A percentile compares a stretch with the other conserved stretches of the same genome.
Conservation (phyloP, 2,113 vertebrate species). For the Lipophrys pholis region DNA sequence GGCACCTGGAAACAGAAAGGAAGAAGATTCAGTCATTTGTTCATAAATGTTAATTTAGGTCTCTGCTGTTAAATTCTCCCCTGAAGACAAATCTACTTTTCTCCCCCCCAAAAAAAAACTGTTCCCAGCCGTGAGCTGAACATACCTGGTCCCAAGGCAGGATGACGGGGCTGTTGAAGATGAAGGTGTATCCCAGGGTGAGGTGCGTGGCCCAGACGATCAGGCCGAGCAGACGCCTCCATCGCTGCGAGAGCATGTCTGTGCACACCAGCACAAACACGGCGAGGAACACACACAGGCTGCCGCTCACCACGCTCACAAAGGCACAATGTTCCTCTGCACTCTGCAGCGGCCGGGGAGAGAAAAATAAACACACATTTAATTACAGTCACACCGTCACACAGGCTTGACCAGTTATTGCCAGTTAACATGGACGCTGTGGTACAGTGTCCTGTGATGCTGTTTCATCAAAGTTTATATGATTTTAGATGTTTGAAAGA, state of each 20-base stretch:
- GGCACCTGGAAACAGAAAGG: conserved; percentile 86
- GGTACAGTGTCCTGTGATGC: not conserved
- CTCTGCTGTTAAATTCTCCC: too few species aligned
- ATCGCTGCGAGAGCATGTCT: conserved; percentile 86
- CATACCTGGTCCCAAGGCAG: conserved; percentile 92
- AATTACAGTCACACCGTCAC: conserved; percentile 13
- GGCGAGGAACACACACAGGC: conserved; percentile 86
- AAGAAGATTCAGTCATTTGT: not conserved
- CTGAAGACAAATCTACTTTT: not conserved
- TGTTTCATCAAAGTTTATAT: not conserved
- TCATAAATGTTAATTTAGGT: too few species aligned
- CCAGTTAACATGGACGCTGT: not conserved
- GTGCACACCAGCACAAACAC: conserved; percentile 89
- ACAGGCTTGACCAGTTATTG: not conserved
- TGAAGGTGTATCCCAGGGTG: conserved; percentile 88
- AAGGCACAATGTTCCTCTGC: conserved; percentile 77
- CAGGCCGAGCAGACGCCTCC: conserved; percentile 86
- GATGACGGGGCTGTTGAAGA: conserved; percentile 75
- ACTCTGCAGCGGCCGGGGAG: conserved; percentile 60
- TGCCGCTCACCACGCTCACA: conserved; percentile 83
- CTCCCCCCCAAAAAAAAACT: too few species aligned
- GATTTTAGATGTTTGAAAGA: not conserved
- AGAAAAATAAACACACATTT: conserved; percentile 33
- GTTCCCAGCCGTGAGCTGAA: too few species aligned
- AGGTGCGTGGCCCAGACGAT: conserved; percentile 90